Percentiles rank a stretch among this genome's conserved stretches.
Evolutionary conservation across 2,888 invertebrate species (phyloP).

Genomic region (Lomographa bimaculata): DNA sequence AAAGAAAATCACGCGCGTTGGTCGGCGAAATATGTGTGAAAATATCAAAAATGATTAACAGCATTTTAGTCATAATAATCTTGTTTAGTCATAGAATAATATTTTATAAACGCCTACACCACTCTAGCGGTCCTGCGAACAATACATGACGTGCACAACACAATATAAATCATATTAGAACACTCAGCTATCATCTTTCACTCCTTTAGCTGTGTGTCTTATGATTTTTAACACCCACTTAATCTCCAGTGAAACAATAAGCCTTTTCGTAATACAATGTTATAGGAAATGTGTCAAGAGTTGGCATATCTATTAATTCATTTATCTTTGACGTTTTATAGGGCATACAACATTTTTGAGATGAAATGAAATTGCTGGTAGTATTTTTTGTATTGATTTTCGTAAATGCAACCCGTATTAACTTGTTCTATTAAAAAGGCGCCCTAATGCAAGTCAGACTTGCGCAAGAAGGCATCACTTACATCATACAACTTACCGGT

Average conservation of each 20-base stretch:
- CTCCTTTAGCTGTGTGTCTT: slow-evolving; percentile 66
- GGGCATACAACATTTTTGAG: too few species aligned
- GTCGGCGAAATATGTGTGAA: too few species aligned
- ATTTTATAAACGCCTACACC: slow-evolving; percentile 74
- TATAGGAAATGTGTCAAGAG: slow-evolving; percentile 34
- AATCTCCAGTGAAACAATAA: slow-evolving; percentile 69
- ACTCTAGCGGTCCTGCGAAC: slow-evolving; percentile 55
- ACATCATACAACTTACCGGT: too few species aligned
- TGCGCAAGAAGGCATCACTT: too few species aligned
- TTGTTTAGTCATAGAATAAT: slow-evolving; percentile 60
- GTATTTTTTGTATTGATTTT: too few species aligned
- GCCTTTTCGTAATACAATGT: slow-evolving; percentile 53
- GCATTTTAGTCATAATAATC: too few species aligned
- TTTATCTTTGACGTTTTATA: slow-evolving; percentile 8
- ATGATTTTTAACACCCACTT: slow-evolving; percentile 82
- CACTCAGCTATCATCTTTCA: slow-evolving; percentile 73
- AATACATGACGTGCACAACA: slow-evolving; percentile 72
- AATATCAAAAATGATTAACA: too few species aligned
- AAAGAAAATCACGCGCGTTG: too few species aligned
- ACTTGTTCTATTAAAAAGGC: too few species aligned
- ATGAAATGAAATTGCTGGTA: too few species aligned
- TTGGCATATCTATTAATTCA: slow-evolving; percentile 19
- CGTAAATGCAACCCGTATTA: too few species aligned
- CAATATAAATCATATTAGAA: slow-evolving; percentile 73
- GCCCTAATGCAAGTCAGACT: too few species aligned